Percentiles rank a stretch among this genome's conserved stretches.
Evolutionary conservation across 2,888 invertebrate genomes (phyloP).

Genomic region (Loripinus fragilis): DNA sequence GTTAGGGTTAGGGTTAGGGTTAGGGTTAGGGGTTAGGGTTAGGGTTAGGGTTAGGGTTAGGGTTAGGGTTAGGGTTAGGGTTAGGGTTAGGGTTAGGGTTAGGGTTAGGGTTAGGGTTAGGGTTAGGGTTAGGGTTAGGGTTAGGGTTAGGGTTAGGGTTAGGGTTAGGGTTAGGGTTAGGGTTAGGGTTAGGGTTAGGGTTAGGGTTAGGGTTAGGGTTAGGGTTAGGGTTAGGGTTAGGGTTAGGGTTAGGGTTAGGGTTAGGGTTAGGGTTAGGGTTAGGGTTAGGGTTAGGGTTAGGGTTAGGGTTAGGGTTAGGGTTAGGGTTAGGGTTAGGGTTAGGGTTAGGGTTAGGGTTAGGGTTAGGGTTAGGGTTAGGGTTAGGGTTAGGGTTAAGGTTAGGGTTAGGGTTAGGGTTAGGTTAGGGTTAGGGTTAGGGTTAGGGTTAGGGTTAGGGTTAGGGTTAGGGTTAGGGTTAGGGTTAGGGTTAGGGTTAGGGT

Average conservation of each 20-base stretch:
- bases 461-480: conserved; percentile 43
- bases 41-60: conserved; percentile 41
- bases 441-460: conserved; percentile 49
- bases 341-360: conserved; percentile 42
- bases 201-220: conserved; percentile 34
- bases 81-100: conserved; percentile 47
- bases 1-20: conserved; percentile 54
- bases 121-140: conserved; percentile 45
- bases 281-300: conserved; percentile 46
- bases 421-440: conserved; percentile 39
- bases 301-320: conserved; percentile 45
- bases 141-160: conserved; percentile 37
- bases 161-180: conserved; percentile 33
- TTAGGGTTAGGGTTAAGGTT: conserved; percentile 35
- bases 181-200: conserved; percentile 51
- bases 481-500: conserved; percentile 46
- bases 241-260: conserved; percentile 54
- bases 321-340: conserved; percentile 53
- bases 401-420: too few relatives aligned
- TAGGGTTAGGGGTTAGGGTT: too few relatives aligned
- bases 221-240: conserved; percentile 47
- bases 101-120: conserved; percentile 48
- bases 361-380: conserved; percentile 18
- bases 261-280: conserved; percentile 54
- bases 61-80: conserved; percentile 56